Base-by-base conservation (phyloP, 2,797 vertebrate species). In the Aldrovandia affinis region DNA sequence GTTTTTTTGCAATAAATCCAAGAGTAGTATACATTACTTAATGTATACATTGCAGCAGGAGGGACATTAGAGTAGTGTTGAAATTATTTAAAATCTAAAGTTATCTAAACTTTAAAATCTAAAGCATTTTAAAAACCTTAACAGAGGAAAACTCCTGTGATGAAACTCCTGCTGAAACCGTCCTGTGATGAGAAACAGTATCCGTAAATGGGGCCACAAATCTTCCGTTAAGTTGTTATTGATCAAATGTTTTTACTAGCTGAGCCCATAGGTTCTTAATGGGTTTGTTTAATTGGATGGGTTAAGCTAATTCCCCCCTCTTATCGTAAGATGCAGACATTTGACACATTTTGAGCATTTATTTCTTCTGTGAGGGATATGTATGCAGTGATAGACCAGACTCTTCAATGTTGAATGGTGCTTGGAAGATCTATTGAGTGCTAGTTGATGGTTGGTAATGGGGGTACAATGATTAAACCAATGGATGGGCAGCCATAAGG, bases 261-360 rank as follows among this genome's bases (percentile, higher is more conserved):
- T 52, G 59, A 80, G 47, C 59, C 18, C 9, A 47, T 61, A 83
- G 63, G 33, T n/a, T 10, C 57, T 42, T 78, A 33, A 80, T 33
- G 22, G 30, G 33, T 22, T 80, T 82, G 73, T 84, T 79, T 68
- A 84, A 84, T 39, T 80, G 59, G 47, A 80, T 80, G 36, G 30
- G 22, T 50, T 68, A 33, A 68, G 30, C 75, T 61, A 20, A 52
- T 65, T 65, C 52, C 15, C 3, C 22, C 10, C 30, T 61, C 57
- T 63, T 55, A 57, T 57, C 18, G 50, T 33, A 84, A 54, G 22
- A 54, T 12, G 10, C 36, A 42, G 36, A 39, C 36, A 42, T 36
- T 1, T 73, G 30, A 36, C 22, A 18, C n/a, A 22, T 36, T 36
- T 30, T 20, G 39, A 9, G 3, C 47, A 15, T 36, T 3, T 15